Percentiles rank a stretch among this genome's conserved stretches.
phyloP scores from a whole-genome alignment of 2,888 invertebrate species.

The Vanessa cardui region DNA sequence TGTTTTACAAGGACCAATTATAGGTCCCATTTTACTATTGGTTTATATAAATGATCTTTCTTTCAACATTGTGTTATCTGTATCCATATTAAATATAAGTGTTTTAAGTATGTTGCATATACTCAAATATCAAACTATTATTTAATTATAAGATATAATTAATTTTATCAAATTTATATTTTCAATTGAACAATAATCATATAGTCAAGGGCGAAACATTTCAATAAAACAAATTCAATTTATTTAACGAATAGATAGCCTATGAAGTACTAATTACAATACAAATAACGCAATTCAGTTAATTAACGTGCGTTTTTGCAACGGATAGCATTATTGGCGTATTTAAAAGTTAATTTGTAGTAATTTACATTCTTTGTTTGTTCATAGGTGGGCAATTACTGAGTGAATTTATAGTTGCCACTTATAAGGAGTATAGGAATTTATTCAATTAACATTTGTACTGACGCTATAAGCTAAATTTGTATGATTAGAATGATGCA shows the following conservation, averaged over 20 bases:
- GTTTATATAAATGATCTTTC: too few relatives aligned
- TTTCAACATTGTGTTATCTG: too few relatives aligned
- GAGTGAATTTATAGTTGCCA: not conserved
- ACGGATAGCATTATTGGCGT: not conserved
- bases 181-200: too few relatives aligned
- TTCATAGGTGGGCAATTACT: constrained; percentile 2
- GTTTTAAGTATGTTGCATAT: too few relatives aligned
- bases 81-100: too few relatives aligned
- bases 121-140: too few relatives aligned
- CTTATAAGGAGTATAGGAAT: constrained; percentile 6
- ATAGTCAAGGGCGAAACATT: not conserved
- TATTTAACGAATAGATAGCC: constrained; percentile 51
- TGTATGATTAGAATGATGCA: too few relatives aligned
- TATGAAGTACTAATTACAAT: constrained; percentile 60
- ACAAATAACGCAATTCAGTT: constrained; percentile 53
- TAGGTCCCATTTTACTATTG: too few relatives aligned
- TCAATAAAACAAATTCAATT: constrained; percentile 29
- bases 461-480: not conserved
- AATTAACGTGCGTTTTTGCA: constrained; percentile 48
- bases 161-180: too few relatives aligned
- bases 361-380: constrained; percentile 6
- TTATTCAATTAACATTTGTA: not conserved
- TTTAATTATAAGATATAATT: too few relatives aligned
- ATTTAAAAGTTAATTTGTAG: not conserved
- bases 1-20: too few relatives aligned